A percentile compares a stretch with the other conserved stretches of the same genome.
Evolutionary conservation across 1,140 invertebrate genomes (phyloP).

Genomic region (Bombus soroeensis): DNA sequence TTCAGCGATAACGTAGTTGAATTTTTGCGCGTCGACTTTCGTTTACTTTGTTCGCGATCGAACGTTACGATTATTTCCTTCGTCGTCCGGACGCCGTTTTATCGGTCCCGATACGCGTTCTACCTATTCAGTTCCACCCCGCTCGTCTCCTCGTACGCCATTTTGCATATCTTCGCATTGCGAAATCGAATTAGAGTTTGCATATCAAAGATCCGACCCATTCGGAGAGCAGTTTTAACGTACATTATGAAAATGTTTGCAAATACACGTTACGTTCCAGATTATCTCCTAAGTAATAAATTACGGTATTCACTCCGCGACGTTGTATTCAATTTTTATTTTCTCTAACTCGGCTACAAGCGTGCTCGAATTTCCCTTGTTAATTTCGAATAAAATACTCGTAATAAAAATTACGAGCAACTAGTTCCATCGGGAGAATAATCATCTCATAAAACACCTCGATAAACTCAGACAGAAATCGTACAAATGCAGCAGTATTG

Average conservation of each 20-base stretch:
- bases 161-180: conserved; percentile 3
- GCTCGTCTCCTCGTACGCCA: neutral
- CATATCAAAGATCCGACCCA: neutral
- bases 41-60: conserved; percentile 22
- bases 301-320: neutral
- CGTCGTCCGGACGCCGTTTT: neutral
- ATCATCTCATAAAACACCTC: neutral
- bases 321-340: neutral
- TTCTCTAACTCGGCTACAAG: neutral
- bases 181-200: conserved; percentile 16
- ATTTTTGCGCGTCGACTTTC: conserved; percentile 3
- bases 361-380: neutral
- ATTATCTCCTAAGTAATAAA: conserved; percentile 6
- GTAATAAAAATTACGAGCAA: neutral
- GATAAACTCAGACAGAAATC: neutral
- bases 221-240: neutral
- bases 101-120: neutral
- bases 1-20: conserved; percentile 35
- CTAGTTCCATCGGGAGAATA: neutral
- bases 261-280: neutral
- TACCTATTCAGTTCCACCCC: neutral
- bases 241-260: conserved; percentile 21
- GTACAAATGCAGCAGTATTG: neutral
- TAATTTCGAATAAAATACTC: neutral
- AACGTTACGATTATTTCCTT: conserved; percentile 30